phyloP scores from a whole-genome alignment of 2,797 vertebrate genomes.

The Tamandua tetradactyla region DNA sequence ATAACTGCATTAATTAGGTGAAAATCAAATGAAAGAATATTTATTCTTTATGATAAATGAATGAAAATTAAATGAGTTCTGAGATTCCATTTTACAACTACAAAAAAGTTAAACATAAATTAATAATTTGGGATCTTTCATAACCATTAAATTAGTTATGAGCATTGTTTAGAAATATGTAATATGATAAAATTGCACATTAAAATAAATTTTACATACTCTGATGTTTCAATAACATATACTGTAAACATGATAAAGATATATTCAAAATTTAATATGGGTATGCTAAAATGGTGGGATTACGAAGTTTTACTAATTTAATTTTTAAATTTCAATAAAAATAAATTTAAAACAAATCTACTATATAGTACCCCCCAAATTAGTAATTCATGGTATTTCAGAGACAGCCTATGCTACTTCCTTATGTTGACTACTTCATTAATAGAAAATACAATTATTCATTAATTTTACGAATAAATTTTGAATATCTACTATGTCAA shows the following conservation, averaged over 20 bases:
- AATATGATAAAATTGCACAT: not conserved
- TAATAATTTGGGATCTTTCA: not conserved
- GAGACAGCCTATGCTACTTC: not conserved
- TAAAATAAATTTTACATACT: not conserved
- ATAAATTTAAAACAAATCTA: not conserved
- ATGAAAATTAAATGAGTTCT: not conserved
- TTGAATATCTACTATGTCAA: not conserved
- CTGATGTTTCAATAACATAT: not conserved
- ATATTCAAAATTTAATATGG: not conserved
- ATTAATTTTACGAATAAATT: not conserved
- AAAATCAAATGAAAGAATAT: not conserved
- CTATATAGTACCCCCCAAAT: not conserved
- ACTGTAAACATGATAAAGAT: not conserved
- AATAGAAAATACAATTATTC: not conserved
- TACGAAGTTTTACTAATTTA: not conserved
- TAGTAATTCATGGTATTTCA: not conserved
- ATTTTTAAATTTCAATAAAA: not conserved
- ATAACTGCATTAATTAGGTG: not conserved
- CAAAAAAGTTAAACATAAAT: not conserved
- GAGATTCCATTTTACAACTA: not conserved
- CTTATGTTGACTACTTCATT: not conserved
- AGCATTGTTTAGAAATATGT: not conserved
- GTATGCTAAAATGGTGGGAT: not conserved
- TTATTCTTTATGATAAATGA: not conserved
- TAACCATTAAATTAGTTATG: not conserved